These are phyloP conservation scores for Montipora sp. DNA, from an alignment of 64 coral and sea anemone species.

Conservation along the genomic window DNA sequence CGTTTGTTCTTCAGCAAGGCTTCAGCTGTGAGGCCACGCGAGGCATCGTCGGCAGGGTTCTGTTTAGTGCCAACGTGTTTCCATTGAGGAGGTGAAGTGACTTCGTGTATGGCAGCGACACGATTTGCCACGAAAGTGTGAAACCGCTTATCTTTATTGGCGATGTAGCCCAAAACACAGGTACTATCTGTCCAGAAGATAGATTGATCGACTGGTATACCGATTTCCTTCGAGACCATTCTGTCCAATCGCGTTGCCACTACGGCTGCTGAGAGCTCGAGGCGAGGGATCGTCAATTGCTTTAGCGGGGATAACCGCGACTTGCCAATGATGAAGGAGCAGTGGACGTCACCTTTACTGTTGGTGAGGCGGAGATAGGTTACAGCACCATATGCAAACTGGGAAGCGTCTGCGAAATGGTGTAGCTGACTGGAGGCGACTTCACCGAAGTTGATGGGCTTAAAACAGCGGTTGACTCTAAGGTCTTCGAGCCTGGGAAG, in stretches of 20 bases:
- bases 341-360: too few species aligned
- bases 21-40: neutral
- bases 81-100: neutral
- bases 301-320: too few species aligned
- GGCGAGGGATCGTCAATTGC: neutral
- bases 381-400: too few species aligned
- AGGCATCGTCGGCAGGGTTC: neutral
- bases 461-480: too few species aligned
- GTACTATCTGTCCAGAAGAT: neutral
- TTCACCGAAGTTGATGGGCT: too few species aligned
- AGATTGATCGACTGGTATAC: neutral
- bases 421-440: too few species aligned
- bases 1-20: neutral
- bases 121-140: neutral
- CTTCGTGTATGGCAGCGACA: neutral
- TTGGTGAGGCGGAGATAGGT: too few species aligned
- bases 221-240: neutral
- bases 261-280: neutral
- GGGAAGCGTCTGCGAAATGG: too few species aligned
- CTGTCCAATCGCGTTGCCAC: neutral
- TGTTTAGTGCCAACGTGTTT: neutral
- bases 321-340: too few species aligned
- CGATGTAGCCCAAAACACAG: neutral
- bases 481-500: too few species aligned
- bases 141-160: neutral